These are phyloP conservation scores for Gryon sp. DNA, from an alignment of 1,140 invertebrate species.

Conservation along the genomic window DNA sequence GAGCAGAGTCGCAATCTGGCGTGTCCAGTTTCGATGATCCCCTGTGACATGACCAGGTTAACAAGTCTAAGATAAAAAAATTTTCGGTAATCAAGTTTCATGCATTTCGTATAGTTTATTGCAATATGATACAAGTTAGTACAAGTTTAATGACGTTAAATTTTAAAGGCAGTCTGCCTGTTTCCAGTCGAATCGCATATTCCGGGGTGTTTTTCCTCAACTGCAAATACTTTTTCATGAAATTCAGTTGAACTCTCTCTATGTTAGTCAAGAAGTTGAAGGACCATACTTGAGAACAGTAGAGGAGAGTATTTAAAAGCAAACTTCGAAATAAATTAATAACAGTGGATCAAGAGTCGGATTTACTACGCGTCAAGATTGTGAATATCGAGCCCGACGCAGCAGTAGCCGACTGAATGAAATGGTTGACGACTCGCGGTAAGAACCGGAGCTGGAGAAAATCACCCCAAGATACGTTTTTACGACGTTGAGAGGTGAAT, in stretches of 20 bases:
- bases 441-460: neutral
- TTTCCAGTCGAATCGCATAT: neutral
- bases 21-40: too few relatives aligned
- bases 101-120: too few relatives aligned
- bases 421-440: neutral
- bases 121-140: too few relatives aligned
- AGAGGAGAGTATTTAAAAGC: neutral
- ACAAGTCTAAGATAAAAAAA: too few relatives aligned
- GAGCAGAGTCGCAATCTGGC: too few relatives aligned
- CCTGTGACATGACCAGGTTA: too few relatives aligned
- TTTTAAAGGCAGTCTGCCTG: neutral
- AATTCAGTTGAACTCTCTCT: neutral
- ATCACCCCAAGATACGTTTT: neutral
- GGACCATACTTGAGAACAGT: slow-evolving; percentile 4
- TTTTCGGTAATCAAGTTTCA: too few relatives aligned
- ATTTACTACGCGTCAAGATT: neutral
- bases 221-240: neutral
- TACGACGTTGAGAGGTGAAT: too few relatives aligned
- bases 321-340: neutral
- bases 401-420: neutral
- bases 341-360: neutral
- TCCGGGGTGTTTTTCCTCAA: neutral
- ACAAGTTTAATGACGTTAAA: too few relatives aligned
- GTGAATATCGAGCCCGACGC: neutral
- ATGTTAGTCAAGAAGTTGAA: neutral